A percentile compares a stretch with the other conserved stretches of the same genome.
These are phyloP conservation scores for Macrotus californicus DNA, from an alignment of 2,113 vertebrate species.

Conservation along the genomic window DNA sequence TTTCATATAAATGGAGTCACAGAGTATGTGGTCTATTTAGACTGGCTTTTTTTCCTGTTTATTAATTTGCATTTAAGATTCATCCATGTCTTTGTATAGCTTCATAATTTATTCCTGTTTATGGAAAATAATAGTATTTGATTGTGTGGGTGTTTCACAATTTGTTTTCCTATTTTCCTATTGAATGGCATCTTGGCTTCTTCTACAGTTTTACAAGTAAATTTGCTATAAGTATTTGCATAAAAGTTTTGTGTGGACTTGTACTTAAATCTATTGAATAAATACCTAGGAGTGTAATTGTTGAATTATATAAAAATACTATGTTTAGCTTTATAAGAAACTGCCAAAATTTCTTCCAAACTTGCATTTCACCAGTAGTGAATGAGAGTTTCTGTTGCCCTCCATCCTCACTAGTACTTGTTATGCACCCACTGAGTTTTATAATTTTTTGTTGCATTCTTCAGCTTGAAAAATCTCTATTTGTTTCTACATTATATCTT, in stretches of 20 bases:
- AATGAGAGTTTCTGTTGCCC: neutral
- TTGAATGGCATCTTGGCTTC: neutral
- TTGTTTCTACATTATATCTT: neutral
- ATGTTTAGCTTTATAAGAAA: neutral
- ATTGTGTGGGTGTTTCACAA: neutral
- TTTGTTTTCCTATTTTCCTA: neutral
- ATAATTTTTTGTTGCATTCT: neutral
- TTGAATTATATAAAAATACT: neutral
- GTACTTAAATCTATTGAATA: neutral
- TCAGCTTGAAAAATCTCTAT: neutral
- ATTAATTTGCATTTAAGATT: neutral
- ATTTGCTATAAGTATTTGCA: neutral
- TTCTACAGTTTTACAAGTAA: neutral
- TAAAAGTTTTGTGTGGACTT: neutral
- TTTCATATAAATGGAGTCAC: no score
- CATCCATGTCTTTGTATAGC: neutral
- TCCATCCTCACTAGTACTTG: neutral
- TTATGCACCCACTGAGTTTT: no score
- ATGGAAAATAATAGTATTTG: neutral
- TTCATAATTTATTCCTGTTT: neutral
- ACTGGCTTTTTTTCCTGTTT: neutral
- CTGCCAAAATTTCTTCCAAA: neutral
- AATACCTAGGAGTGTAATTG: neutral
- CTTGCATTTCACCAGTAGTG: neutral
- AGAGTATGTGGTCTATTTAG: neutral